Conservation (phyloP, 2,113 vertebrate genomes). For the Anguilla japonica region DNA sequence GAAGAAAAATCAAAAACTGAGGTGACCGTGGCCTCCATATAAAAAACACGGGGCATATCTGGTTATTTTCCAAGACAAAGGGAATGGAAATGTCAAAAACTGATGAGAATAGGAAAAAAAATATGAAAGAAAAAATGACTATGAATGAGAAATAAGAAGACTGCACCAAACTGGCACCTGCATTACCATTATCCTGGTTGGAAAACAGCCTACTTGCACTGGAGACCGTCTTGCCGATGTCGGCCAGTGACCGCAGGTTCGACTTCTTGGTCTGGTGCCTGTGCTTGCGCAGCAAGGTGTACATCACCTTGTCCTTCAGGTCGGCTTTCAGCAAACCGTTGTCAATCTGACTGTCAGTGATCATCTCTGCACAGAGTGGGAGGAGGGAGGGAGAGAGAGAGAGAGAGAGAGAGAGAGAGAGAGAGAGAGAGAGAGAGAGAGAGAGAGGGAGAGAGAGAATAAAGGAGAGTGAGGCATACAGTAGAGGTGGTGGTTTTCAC, state of each 20-base stretch:
- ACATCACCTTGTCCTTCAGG: slow-evolving; percentile 94
- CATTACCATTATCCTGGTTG: slow-evolving; percentile 95
- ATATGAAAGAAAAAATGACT: neutral
- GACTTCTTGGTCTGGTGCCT: slow-evolving; percentile 99
- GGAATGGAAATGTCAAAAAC: neutral
- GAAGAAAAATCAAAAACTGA: slow-evolving; percentile 7
- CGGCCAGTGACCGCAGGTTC: slow-evolving; percentile 93
- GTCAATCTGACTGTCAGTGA: slow-evolving; percentile 93
- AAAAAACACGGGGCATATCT: neutral
- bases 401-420: neutral
- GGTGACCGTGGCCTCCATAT: neutral
- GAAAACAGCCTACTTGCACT: slow-evolving; percentile 99
- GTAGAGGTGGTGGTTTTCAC: slow-evolving; percentile 3
- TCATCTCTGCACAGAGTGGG: slow-evolving; percentile 74
- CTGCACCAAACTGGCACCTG: slow-evolving; percentile 77
- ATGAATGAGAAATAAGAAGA: slow-evolving; percentile 49
- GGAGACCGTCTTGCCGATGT: slow-evolving; percentile 98
- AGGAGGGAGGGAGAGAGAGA: neutral
- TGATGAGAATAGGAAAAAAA: neutral
- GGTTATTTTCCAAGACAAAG: slow-evolving; percentile 23
- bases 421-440: neutral
- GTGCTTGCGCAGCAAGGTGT: slow-evolving; percentile 92
- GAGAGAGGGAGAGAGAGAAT: neutral
- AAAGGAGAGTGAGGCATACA: neutral
- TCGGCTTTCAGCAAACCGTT: slow-evolving; percentile 87